phyloP scores from a whole-genome alignment of 92 coral and sea anemone species.

The Montipora capitata region DNA sequence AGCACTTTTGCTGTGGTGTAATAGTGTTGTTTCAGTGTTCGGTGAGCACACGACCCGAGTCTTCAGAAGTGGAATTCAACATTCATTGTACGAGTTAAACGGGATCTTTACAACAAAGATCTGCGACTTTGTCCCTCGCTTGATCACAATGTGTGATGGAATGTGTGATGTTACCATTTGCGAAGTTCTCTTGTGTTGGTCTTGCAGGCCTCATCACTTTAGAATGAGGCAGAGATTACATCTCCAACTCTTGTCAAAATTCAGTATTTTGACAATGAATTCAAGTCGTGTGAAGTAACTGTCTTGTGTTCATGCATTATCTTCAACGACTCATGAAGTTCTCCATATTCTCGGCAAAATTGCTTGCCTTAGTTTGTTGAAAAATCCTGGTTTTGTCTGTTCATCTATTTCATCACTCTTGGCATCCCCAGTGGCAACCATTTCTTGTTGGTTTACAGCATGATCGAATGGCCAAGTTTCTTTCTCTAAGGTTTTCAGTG shows the following conservation, averaged over 20 bases:
- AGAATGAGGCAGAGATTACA: no score
- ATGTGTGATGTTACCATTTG: background rate
- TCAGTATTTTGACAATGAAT: no score
- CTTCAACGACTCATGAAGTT: background rate
- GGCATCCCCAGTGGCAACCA: background rate
- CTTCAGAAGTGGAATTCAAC: no score
- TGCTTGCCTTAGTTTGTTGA: conserved; percentile 22
- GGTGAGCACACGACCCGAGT: no score
- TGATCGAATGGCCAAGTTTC: conserved; percentile 85
- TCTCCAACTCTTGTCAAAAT: no score
- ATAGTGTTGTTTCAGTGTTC: no score
- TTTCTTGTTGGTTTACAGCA: conserved; percentile 2
- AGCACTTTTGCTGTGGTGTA: no score
- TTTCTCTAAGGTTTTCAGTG: conserved; percentile 72
- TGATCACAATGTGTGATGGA: background rate
- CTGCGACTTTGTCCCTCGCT: background rate
- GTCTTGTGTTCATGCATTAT: background rate
- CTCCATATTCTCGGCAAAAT: background rate
- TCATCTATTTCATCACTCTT: background rate
- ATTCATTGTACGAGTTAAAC: background rate
- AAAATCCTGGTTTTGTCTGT: conserved; percentile 41
- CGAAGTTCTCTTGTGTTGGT: background rate
- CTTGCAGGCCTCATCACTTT: no score
- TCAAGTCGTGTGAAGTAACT: no score
- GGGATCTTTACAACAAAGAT: background rate